Evolutionary conservation across 2,888 invertebrate species (phyloP).

Genomic region (Tortricodes alternella): DNA sequence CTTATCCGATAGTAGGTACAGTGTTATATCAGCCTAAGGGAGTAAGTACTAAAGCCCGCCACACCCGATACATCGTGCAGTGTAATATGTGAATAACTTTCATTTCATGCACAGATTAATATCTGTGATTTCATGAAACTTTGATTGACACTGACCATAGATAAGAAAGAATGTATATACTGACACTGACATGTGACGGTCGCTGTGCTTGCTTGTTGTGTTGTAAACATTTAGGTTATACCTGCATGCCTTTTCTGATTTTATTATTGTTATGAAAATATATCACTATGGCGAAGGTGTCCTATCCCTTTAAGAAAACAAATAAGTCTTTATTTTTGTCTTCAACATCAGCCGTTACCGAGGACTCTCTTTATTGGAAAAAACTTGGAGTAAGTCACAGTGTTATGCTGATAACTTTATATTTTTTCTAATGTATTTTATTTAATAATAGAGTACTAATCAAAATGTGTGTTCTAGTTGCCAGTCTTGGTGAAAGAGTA

Average conservation of each 20-base stretch:
- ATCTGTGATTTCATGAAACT: no score
- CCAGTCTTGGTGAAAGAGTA: conserved; percentile 96
- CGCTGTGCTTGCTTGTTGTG: neutral
- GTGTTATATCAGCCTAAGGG: no score
- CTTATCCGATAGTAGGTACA: no score
- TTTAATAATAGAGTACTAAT: neutral
- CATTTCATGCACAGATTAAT: no score
- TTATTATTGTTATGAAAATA: conserved; percentile 27
- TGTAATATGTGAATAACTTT: no score
- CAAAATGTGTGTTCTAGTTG: conserved; percentile 70
- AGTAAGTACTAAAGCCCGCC: no score
- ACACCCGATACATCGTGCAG: no score
- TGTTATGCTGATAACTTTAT: conserved; percentile 32
- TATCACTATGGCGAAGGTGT: conserved; percentile 64
- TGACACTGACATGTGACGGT: no score
- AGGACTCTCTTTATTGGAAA: conserved; percentile 94
- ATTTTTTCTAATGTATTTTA: neutral
- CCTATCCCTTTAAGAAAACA: conserved; percentile 86
- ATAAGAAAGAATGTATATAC: no score
- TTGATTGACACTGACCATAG: no score
- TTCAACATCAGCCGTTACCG: conserved; percentile 85
- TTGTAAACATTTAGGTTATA: conserved; percentile 15
- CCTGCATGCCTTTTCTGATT: neutral
- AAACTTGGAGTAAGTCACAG: conserved; percentile 92
- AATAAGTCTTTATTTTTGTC: conserved; percentile 87